Conservation (phyloP, 2,888 invertebrate species). For the Colostygia pectinataria region DNA sequence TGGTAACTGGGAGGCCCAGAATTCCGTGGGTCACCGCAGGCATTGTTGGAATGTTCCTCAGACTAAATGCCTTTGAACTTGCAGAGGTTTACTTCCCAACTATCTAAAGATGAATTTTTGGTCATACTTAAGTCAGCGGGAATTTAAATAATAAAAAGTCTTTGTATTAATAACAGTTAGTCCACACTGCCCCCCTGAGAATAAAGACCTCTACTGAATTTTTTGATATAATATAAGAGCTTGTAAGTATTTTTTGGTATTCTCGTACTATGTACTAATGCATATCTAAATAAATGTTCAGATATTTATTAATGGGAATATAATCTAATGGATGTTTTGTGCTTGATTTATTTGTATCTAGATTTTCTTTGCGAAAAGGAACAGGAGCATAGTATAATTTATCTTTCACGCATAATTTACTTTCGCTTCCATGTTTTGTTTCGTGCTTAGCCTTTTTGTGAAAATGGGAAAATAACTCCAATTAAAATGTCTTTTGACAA, state of each 20-base stretch:
- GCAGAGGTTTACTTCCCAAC: constrained; percentile 4
- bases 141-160: too few relatives aligned
- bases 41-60: constrained; percentile 52
- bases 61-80: constrained; percentile 32
- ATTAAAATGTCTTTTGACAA: constrained; percentile 38
- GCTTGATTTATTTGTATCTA: constrained; percentile 34
- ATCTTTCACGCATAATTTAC: constrained; percentile 40
- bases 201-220: too few relatives aligned
- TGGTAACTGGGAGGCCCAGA: constrained; percentile 40
- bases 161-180: too few relatives aligned
- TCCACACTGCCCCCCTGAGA: too few relatives aligned
- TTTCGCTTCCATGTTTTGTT: constrained; percentile 34
- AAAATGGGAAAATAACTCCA: constrained; percentile 36
- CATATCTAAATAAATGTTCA: too few relatives aligned
- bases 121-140: too few relatives aligned
- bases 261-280: too few relatives aligned
- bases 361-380: constrained; percentile 31
- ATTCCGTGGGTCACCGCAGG: constrained; percentile 52
- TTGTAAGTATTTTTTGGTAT: too few relatives aligned
- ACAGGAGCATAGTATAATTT: constrained; percentile 33
- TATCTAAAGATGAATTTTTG: too few relatives aligned
- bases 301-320: too few relatives aligned
- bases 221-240: too few relatives aligned
- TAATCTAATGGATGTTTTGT: constrained; percentile 24
- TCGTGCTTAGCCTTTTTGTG: constrained; percentile 31